Evolutionary conservation across 1,140 invertebrate species (phyloP).

Genomic region (Heliconius congener): DNA sequence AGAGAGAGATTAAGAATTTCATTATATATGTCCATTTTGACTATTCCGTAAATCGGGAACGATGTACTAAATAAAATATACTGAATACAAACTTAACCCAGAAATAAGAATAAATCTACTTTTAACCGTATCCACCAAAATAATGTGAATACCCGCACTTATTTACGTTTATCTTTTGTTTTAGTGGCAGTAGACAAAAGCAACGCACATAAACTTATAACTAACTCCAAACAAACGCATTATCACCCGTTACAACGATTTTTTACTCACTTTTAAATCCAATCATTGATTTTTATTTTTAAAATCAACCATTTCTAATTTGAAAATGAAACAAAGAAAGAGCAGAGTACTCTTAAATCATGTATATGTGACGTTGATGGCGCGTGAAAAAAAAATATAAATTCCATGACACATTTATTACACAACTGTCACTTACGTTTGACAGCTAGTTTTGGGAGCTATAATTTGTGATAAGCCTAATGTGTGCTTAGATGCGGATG

Average conservation of each 20-base stretch:
- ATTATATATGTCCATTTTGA: too few relatives aligned
- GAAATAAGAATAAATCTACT: constrained; percentile 9
- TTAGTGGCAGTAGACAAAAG: constrained; percentile 19
- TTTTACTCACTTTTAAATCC: constrained; percentile 50
- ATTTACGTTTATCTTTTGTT: constrained; percentile 44
- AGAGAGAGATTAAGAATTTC: too few relatives aligned
- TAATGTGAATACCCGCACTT: constrained; percentile 41
- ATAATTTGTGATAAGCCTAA: constrained; percentile 76
- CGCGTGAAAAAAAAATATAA: constrained; percentile 55
- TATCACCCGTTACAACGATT: constrained; percentile 65
- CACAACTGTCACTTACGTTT: constrained; percentile 64
- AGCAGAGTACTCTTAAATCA: constrained; percentile 75
- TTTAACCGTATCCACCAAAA: constrained; percentile 25
- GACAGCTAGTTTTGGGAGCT: constrained; percentile 62
- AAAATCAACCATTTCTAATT: constrained; percentile 53
- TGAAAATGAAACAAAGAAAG: constrained; percentile 73
- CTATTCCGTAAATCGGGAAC: too few relatives aligned
- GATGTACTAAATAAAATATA: too few relatives aligned
- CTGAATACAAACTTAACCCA: neutral
- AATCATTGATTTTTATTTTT: constrained; percentile 59
- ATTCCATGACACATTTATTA: constrained; percentile 74
- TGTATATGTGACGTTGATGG: constrained; percentile 69
- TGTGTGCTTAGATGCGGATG: constrained; percentile 53
- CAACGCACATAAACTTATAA: neutral
- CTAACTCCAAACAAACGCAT: constrained; percentile 43